phyloP scores from a whole-genome alignment of 2,797 vertebrate species.

The Bucorvus abyssinicus region DNA sequence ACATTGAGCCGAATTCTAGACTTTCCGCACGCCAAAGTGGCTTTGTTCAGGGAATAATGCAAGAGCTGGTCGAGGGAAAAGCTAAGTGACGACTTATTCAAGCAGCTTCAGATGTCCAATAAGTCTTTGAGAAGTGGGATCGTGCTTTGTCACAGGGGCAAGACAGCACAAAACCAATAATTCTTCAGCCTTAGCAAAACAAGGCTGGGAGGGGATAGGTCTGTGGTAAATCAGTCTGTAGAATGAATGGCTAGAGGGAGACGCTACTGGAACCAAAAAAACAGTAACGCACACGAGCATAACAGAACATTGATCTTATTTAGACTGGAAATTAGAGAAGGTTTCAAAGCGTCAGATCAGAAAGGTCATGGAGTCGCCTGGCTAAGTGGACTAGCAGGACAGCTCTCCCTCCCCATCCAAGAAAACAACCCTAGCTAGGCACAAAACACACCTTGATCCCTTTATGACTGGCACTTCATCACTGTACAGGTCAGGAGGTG shows the following conservation, averaged over 20 bases:
- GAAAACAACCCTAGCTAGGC: neutral
- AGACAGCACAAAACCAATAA: neutral
- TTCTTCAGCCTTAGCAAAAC: neutral
- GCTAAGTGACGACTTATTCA: neutral
- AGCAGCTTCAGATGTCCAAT: neutral
- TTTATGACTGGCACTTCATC: neutral
- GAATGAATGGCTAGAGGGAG: neutral
- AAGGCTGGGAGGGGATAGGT: neutral
- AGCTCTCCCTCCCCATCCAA: neutral
- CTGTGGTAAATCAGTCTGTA: neutral
- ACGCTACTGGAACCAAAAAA: constrained; percentile 9
- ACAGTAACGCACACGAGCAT: neutral
- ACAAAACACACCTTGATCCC: neutral
- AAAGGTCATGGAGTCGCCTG: neutral
- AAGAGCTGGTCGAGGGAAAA: neutral
- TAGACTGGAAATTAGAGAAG: neutral
- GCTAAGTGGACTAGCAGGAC: neutral
- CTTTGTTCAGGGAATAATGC: constrained; percentile 33
- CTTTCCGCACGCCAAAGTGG: neutral
- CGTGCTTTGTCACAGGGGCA: neutral
- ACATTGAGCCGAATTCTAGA: constrained; percentile 31
- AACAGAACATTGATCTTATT: neutral
- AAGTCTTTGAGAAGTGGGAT: neutral
- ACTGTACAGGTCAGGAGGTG: neutral
- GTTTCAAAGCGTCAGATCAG: neutral